phyloP scores from a whole-genome alignment of 2,888 invertebrate genomes.

The Harpagoxenus sublaevis region DNA sequence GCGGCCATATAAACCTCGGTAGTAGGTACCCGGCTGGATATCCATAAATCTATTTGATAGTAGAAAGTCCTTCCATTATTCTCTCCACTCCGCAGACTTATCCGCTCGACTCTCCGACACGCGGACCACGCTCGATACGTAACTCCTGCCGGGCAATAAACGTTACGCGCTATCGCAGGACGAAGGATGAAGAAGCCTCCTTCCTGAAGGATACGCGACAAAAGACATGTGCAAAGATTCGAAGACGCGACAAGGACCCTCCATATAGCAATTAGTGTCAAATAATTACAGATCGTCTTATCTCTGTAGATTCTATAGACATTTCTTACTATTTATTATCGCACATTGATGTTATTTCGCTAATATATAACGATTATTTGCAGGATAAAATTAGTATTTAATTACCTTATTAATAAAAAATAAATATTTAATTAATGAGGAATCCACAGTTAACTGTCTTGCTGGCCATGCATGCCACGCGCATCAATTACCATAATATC shows the following conservation, averaged over 20 bases:
- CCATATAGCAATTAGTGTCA: not conserved
- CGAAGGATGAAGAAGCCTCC: slow-evolving; percentile 55
- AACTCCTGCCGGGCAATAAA: slow-evolving; percentile 75
- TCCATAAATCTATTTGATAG: slow-evolving; percentile 85
- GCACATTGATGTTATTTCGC: not conserved
- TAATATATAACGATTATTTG: not conserved
- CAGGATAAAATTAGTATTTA: not conserved
- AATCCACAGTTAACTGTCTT: not conserved
- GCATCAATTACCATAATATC: slow-evolving; percentile 20
- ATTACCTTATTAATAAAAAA: not conserved
- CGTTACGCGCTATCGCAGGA: slow-evolving; percentile 64
- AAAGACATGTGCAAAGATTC: slow-evolving; percentile 22
- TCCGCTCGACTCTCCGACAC: slow-evolving; percentile 74
- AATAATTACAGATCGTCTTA: not conserved
- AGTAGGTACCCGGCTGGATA: slow-evolving; percentile 79
- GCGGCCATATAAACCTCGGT: slow-evolving; percentile 75
- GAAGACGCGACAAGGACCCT: not conserved
- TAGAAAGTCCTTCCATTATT: slow-evolving; percentile 85
- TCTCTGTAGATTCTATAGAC: not conserved
- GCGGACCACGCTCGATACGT: slow-evolving; percentile 73
- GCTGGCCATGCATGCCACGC: not conserved
- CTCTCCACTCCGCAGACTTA: slow-evolving; percentile 79
- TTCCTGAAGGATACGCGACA: slow-evolving; percentile 37
- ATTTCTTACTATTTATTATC: not conserved
- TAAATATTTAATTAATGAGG: not conserved